Base-by-base conservation (phyloP, 2,797 vertebrate genomes). In the Rhinichthys osculus region DNA sequence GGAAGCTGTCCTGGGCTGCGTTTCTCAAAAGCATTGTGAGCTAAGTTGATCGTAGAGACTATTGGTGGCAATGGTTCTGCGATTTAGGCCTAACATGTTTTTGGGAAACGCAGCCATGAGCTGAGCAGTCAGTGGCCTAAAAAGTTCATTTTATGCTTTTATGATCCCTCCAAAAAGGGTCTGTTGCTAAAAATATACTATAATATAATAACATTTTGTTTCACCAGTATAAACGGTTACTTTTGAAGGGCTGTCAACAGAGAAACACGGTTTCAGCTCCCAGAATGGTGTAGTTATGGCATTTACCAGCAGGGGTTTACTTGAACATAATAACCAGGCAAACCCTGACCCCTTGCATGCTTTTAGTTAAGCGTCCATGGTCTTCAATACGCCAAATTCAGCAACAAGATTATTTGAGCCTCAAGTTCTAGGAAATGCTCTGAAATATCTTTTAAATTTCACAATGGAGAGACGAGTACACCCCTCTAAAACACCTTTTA, bases 231-330 rank as follows among this genome's bases (percentile, higher is more conserved):
- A 23, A 40, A 59, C 40, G 7, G 35, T 17, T 59, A 40, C 35
- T 3, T 78, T 27, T 59, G 13, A 59, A 40, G 52, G 23, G 35
- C 35, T 21, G 38, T 44, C 40, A 64, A 27, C 30, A 3, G 57
- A n/a, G 74, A 77, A 78, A 38, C 33, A 77, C 4, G 6, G 21
- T 40, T 78, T 27, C 54, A 64, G 16, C 57, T 13, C 1, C 17
- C 77, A 64, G 5, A 44, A 44, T 64, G n/a, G 16, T 79, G 57
- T 30, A 79, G 57, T 79, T 44, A 64, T 6, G 3, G 4, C n/a
- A 62, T 64, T 64, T 64, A 44, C 54, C 57, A 64, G 57, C 77
- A 64, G 77, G 77, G 77, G 57, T 44, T 44, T 17, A 64, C 9
- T 79, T 10, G 57, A 44, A 8, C 40, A 64, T 64, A n/a, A 8